phyloP scores from a whole-genome alignment of 2,888 invertebrate genomes.

The Chaetogeoica ovagalla region DNA sequence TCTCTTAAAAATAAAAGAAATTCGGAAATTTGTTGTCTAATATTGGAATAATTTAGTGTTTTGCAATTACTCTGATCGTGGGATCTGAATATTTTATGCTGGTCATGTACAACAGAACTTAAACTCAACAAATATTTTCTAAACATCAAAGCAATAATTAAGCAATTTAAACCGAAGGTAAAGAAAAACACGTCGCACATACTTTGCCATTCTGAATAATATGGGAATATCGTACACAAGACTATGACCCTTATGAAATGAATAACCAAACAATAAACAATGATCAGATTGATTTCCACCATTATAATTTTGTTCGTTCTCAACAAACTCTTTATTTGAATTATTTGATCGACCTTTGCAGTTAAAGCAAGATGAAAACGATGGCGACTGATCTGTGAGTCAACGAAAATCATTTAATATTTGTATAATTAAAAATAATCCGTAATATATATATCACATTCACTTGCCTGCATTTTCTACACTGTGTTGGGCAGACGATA shows the following conservation, averaged over 20 bases:
- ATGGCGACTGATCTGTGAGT: conserved; percentile 8
- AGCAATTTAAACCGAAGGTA: background rate
- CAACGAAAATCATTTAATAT: background rate
- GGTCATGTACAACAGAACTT: conserved; percentile 37
- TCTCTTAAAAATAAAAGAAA: conserved; percentile 55
- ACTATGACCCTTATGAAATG: conserved; percentile 55
- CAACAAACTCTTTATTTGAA: conserved; percentile 34
- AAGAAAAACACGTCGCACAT: background rate
- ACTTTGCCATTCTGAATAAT: conserved; percentile 56
- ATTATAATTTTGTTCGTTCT: conserved; percentile 3
- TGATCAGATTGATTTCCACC: conserved; percentile 25
- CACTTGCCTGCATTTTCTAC: conserved; percentile 6
- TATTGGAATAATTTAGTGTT: conserved; percentile 36
- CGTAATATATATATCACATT: background rate
- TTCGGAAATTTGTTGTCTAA: conserved; percentile 52
- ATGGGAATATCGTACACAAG: conserved; percentile 54
- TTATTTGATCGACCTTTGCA: conserved; percentile 20
- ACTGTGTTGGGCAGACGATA: background rate
- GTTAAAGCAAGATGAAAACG: conserved; percentile 12
- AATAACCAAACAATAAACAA: conserved; percentile 54
- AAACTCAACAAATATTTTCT: conserved; percentile 44
- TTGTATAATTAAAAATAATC: background rate
- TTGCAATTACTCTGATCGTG: conserved; percentile 45
- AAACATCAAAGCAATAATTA: conserved; percentile 1
- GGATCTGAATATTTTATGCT: conserved; percentile 50